Percentiles rank a stretch among this genome's conserved stretches.
Evolutionary conservation across 2,113 vertebrate genomes (phyloP).

Genomic region (Natator depressus): DNA sequence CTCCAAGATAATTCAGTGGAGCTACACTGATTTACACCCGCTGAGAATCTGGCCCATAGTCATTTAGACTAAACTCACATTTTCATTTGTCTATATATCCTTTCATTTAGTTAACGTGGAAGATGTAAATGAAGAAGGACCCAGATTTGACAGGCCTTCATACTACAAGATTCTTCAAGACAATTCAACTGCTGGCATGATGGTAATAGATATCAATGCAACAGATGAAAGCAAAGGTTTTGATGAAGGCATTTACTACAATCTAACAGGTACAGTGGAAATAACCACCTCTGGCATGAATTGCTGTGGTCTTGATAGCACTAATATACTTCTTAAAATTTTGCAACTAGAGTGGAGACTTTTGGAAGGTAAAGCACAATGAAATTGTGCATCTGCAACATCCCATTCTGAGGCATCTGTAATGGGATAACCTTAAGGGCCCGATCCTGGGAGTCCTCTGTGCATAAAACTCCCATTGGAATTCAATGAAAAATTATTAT

Average conservation of each 20-base stretch:
- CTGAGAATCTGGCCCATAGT: neutral
- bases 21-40: neutral
- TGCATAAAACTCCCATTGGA: neutral
- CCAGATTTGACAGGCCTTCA: constrained; percentile 42
- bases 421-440: neutral
- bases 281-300: fast-evolving
- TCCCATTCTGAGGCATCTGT: neutral
- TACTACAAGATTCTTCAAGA: constrained; percentile 59
- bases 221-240: constrained; percentile 48
- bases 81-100: neutral
- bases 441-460: neutral
- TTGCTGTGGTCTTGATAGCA: neutral
- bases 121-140: constrained; percentile 72
- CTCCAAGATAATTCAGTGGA: neutral
- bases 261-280: constrained; percentile 52
- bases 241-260: constrained; percentile 71
- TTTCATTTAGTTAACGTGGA: constrained; percentile 61
- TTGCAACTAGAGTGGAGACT: neutral
- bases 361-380: neutral
- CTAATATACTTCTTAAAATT: neutral
- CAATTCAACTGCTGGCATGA: constrained; percentile 36
- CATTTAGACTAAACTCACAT: neutral
- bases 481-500: neutral
- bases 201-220: constrained; percentile 68
- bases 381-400: neutral